Evolutionary conservation across 2,888 invertebrate genomes (phyloP).

Genomic region (Dicyrtomina minuta): DNA sequence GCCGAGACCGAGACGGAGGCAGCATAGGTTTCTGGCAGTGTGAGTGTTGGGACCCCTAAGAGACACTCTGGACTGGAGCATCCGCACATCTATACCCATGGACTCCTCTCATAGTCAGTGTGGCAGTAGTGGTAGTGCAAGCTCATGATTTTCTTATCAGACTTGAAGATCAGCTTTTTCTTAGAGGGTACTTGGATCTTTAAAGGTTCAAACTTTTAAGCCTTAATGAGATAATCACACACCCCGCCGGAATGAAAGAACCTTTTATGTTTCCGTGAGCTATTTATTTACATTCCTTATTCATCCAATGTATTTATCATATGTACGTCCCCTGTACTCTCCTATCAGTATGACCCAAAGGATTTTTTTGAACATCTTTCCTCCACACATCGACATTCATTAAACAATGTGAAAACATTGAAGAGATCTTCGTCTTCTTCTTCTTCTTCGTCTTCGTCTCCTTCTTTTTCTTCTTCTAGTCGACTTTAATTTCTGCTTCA

Average conservation of each 20-base stretch:
- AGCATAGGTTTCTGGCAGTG: no score
- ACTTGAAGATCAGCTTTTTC: conserved; percentile 15
- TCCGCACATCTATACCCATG: neutral
- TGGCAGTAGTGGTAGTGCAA: conserved; percentile 25
- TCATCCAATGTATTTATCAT: neutral
- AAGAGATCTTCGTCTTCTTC: conserved; percentile 20
- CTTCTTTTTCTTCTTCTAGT: neutral
- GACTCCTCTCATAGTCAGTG: neutral
- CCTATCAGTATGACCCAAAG: neutral
- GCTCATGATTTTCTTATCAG: conserved; percentile 32
- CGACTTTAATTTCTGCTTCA: neutral
- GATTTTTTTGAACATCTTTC: conserved; percentile 11
- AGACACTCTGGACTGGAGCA: neutral
- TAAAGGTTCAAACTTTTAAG: conserved; percentile 26
- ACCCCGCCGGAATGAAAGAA: conserved; percentile 32
- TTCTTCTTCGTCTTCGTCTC: no score
- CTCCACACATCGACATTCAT: conserved; percentile 17
- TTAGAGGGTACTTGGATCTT: conserved; percentile 29
- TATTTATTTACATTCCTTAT: conserved; percentile 35
- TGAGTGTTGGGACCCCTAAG: no score
- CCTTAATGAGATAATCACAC: conserved; percentile 34
- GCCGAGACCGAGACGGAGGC: no score
- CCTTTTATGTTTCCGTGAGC: conserved; percentile 35
- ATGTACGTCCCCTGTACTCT: neutral
- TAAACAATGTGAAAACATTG: conserved; percentile 28